Evolutionary conservation across 2,888 invertebrate genomes (phyloP).

Genomic region (Chrysolina americana): DNA sequence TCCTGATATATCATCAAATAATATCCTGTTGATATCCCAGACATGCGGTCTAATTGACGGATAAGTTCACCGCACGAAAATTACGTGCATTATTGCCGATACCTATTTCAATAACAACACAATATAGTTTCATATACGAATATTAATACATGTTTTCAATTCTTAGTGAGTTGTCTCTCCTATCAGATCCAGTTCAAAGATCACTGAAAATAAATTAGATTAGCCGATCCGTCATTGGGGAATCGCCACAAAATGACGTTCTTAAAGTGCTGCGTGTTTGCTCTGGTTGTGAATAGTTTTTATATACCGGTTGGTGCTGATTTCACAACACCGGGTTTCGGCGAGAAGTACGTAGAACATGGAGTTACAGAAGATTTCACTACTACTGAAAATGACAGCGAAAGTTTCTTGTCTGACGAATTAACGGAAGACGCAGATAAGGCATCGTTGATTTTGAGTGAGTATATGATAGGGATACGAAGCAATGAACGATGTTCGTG

Average conservation of each 20-base stretch:
- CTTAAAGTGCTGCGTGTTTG: background rate
- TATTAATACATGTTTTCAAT: background rate
- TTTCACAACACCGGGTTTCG: background rate
- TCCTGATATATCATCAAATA: background rate
- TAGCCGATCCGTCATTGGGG: background rate
- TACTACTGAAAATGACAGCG: background rate
- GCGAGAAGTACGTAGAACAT: background rate
- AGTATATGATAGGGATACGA: too few relatives aligned
- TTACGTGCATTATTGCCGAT: background rate
- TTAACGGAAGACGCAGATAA: background rate
- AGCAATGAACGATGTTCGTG: too few relatives aligned
- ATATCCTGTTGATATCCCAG: background rate
- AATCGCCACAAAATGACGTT: background rate
- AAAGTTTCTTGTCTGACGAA: background rate
- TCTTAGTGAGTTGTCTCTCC: background rate
- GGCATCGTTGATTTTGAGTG: constrained; percentile 28
- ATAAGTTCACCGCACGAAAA: background rate
- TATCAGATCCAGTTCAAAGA: constrained; percentile 3
- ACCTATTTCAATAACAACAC: background rate
- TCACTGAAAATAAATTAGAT: background rate
- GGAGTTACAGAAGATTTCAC: background rate
- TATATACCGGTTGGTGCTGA: background rate
- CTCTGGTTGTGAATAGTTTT: background rate
- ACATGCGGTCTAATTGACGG: background rate
- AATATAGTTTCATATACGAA: background rate